Percentiles rank a stretch among this genome's conserved stretches.
Conservation (phyloP, 1,140 invertebrate species). For the Periplaneta americana region DNA sequence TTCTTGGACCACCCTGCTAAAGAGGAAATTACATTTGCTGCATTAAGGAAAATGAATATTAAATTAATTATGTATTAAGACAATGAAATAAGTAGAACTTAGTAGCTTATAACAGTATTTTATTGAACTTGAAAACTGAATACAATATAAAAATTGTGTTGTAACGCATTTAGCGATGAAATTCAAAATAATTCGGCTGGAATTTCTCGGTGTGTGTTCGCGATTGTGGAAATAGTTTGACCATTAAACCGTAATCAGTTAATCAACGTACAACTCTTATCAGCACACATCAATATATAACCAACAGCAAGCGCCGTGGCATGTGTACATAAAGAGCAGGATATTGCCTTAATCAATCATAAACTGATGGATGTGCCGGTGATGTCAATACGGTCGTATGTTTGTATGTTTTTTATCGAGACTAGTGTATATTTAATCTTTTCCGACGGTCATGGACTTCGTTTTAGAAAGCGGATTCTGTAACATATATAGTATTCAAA, state of each 20-base stretch:
- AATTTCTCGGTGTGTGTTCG: neutral
- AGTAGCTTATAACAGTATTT: no score
- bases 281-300: neutral
- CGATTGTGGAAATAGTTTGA: neutral
- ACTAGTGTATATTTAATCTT: neutral
- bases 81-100: no score
- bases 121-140: no score
- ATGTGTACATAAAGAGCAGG: neutral
- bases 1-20: no score
- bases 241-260: neutral
- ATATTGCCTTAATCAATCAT: neutral
- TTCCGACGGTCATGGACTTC: neutral
- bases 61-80: no score
- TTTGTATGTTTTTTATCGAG: neutral
- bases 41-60: no score
- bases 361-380: neutral
- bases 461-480: neutral
- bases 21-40: no score
- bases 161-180: no score
- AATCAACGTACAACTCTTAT: neutral
- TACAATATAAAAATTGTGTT: no score
- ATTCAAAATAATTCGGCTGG: no score
- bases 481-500: neutral
- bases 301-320: neutral
- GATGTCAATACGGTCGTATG: neutral